Percentiles rank a stretch among this genome's conserved stretches.
Evolutionary conservation across 2,797 vertebrate species (phyloP).

Genomic region (Falco berigora): DNA sequence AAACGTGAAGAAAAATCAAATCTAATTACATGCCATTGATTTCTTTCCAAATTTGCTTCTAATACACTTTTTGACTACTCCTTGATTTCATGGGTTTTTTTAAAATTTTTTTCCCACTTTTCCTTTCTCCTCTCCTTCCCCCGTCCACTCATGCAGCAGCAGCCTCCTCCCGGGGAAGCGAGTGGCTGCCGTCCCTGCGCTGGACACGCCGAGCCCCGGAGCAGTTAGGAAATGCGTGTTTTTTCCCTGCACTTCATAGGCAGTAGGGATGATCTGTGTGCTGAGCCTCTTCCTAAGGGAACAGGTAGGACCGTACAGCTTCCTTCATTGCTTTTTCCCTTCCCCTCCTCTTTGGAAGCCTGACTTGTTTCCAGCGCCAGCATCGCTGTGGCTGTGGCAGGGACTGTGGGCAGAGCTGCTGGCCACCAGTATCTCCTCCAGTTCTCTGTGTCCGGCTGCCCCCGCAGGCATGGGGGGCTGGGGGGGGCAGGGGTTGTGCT

Average conservation of each 20-base stretch:
- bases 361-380: background rate
- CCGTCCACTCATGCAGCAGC: background rate
- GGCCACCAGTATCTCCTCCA: background rate
- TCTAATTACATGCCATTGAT: constrained; percentile 64
- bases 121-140: background rate
- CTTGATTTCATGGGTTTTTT: background rate
- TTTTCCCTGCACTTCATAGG: background rate
- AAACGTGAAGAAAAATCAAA: constrained; percentile 52
- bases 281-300: background rate
- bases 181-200: background rate
- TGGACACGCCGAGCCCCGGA: background rate
- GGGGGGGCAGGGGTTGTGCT: background rate
- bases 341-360: background rate
- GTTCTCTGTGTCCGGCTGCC: background rate
- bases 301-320: background rate
- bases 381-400: accelerated
- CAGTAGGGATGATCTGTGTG: background rate
- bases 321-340: background rate
- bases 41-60: constrained; percentile 64
- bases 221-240: background rate
- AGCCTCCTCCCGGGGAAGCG: background rate
- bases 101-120: background rate
- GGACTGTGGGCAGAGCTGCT: background rate
- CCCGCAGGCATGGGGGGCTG: background rate
- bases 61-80: constrained; percentile 37